Evolutionary conservation across 2,888 invertebrate species (phyloP), one percentile per base, ranked within the genome.

Genomic region (Cephus pulcher): DNA sequence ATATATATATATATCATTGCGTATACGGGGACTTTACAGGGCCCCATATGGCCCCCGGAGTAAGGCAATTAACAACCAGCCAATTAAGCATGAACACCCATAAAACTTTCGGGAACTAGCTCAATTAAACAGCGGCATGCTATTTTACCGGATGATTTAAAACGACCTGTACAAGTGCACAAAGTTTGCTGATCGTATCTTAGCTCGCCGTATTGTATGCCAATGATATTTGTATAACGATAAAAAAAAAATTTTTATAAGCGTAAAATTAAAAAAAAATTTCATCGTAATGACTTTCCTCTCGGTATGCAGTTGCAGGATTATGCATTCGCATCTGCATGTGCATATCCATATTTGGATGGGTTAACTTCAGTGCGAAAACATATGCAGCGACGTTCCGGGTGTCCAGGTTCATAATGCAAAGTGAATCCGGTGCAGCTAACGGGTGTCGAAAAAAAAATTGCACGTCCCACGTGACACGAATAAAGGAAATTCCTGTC

Each of bases 131-230:
- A 12, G 71, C 6, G 34, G 71, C 71, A 32, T 15, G 71, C 71
- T 71, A 32, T 71, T 71, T 71, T 32, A 12, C 71, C 56, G 56
- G 71, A 23, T 71, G 71, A 71, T 71, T 71, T 71, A 71, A 71
- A 71, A 71, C 32, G 34, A 71, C 23, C 56, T 56, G 56, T 56
- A 56, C 6, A 56, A 56, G 56, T 56, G 56, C 56, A 56, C 56
- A 23, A 56, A 56, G 23, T 56, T 56, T 56, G 9, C 56, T 2
- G 56, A 56, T 56, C 6, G 2, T 56, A 23, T 56, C 56, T 56
- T 40, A 15, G 4, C 40, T 12, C 9, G 6, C 4, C 9, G 9
- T 23, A 56, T 56, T 56, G 23, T 56, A 23, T 23, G 6, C 23
- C 0, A 56, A 56, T 15, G 1, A 40, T 56, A 23, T 56, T 56